A percentile compares a stretch with the other conserved stretches of the same genome.
phyloP scores from a whole-genome alignment of 2,888 invertebrate genomes.

The Boloria selene region DNA sequence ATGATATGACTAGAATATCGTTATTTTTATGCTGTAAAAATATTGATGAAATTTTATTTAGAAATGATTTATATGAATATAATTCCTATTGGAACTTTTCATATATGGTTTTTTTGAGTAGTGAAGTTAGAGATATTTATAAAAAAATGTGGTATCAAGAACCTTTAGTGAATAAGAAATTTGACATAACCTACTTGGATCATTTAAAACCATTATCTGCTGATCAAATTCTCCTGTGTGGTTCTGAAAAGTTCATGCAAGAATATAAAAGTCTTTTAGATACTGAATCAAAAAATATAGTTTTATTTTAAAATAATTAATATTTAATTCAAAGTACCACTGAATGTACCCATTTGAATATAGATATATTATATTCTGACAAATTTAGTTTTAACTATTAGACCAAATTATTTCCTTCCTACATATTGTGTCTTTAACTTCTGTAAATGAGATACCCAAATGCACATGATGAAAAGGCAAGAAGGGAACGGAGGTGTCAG shows the following conservation, averaged over 20 bases:
- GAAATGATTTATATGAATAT: conserved; percentile 82
- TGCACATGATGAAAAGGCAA: too few relatives aligned
- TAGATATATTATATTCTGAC: too few relatives aligned
- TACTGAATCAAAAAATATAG: conserved; percentile 57
- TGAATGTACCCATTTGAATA: too few relatives aligned
- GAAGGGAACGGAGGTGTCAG: too few relatives aligned
- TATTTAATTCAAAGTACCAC: too few relatives aligned
- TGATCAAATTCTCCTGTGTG: conserved; percentile 83
- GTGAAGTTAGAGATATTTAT: conserved; percentile 31
- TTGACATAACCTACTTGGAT: conserved; percentile 59
- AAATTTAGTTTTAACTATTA: too few relatives aligned
- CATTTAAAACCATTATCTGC: conserved; percentile 55
- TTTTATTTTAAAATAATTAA: conserved; percentile 54
- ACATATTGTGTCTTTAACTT: too few relatives aligned
- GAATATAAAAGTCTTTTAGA: conserved; percentile 61
- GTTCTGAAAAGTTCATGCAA: conserved; percentile 81
- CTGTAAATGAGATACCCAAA: too few relatives aligned
- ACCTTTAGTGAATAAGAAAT: conserved; percentile 63
- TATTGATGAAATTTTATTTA: conserved; percentile 82
- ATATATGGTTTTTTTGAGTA: conserved; percentile 83
- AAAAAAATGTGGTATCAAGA: conserved; percentile 75
- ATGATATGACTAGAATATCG: conserved; percentile 84
- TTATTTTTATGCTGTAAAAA: conserved; percentile 84
- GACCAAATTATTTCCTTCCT: too few relatives aligned
- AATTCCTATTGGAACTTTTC: conserved; percentile 88